Evolutionary conservation across 1,140 invertebrate species (phyloP).

Genomic region (Tachypleus tridentatus): DNA sequence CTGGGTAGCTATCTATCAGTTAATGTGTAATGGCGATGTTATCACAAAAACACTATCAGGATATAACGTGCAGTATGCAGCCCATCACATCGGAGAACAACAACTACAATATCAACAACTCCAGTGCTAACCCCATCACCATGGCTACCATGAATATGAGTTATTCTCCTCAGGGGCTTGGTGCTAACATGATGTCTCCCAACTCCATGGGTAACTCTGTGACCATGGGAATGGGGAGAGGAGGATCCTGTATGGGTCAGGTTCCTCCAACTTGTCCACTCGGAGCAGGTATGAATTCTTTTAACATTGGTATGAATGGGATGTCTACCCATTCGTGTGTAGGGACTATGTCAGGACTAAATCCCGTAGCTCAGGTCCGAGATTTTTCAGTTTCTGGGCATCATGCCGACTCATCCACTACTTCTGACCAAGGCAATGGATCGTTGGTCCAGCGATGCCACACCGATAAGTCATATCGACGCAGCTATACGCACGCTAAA

Average conservation of each 20-base stretch:
- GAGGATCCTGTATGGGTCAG: constrained; percentile 49
- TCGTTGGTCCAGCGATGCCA: constrained; percentile 39
- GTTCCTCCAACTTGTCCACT: constrained; percentile 32
- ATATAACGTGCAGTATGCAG: too few relatives aligned
- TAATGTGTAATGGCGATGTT: too few relatives aligned
- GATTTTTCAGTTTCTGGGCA: constrained; percentile 31
- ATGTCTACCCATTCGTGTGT: constrained; percentile 27
- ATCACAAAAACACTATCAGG: too few relatives aligned
- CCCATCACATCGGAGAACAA: neutral
- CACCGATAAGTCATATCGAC: constrained; percentile 67
- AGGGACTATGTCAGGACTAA: constrained; percentile 38
- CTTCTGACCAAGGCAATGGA: too few relatives aligned
- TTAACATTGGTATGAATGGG: constrained; percentile 30
- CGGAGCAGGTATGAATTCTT: constrained; percentile 32
- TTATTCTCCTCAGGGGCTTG: constrained; percentile 42
- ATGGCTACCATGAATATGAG: neutral
- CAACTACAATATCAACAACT: constrained; percentile 34
- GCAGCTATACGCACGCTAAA: constrained; percentile 89
- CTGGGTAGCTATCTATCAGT: too few relatives aligned
- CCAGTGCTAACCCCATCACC: constrained; percentile 42
- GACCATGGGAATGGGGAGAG: constrained; percentile 5
- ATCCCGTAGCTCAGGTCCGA: constrained; percentile 28
- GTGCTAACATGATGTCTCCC: constrained; percentile 51
- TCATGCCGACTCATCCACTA: constrained; percentile 38
- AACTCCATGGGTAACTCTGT: constrained; percentile 33